A percentile compares a stretch with the other conserved stretches of the same genome.
Evolutionary conservation across 1,140 invertebrate genomes (phyloP).

Genomic region (Drosophila triauraria): DNA sequence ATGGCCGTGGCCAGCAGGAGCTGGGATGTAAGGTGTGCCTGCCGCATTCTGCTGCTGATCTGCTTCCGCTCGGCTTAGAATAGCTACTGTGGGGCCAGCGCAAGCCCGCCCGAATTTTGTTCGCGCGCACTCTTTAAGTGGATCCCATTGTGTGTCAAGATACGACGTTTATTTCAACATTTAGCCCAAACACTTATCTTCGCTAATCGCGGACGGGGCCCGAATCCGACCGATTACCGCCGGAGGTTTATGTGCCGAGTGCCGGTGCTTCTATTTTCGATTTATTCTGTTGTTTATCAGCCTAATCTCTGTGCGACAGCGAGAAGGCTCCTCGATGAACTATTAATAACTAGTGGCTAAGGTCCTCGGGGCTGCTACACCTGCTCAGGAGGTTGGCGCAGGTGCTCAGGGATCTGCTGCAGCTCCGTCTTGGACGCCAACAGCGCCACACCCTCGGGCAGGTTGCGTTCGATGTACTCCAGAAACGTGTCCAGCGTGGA

Average conservation of each 20-base stretch:
- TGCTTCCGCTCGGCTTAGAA: slow-evolving; percentile 16
- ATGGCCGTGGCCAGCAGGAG: slow-evolving; percentile 35
- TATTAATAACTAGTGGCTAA: slow-evolving; percentile 37
- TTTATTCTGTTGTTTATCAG: slow-evolving; percentile 23
- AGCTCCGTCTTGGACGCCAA: slow-evolving; percentile 95
- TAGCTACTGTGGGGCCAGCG: slow-evolving; percentile 37
- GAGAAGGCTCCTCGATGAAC: slow-evolving; percentile 17
- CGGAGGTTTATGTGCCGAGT: slow-evolving; percentile 8
- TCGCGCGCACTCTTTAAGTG: slow-evolving; percentile 44
- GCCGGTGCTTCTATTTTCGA: slow-evolving; percentile 9
- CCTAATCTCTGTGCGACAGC: slow-evolving; percentile 25
- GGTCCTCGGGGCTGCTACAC: slow-evolving; percentile 33
- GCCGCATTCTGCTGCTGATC: slow-evolving; percentile 29
- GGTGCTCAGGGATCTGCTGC: slow-evolving; percentile 86
- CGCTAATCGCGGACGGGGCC: slow-evolving; percentile 34
- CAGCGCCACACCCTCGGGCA: slow-evolving; percentile 98
- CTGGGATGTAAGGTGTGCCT: slow-evolving; percentile 16
- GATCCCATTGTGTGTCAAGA: slow-evolving; percentile 52
- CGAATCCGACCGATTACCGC: slow-evolving; percentile 8
- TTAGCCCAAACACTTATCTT: slow-evolving; percentile 35
- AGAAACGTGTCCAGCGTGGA: slow-evolving; percentile 98
- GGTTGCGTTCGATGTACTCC: slow-evolving; percentile 98
- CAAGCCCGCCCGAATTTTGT: slow-evolving; percentile 44
- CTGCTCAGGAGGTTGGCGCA: slow-evolving; percentile 78
- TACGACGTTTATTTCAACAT: slow-evolving; percentile 49